Evolutionary conservation across 2,888 invertebrate species (phyloP).

Genomic region (Ditula angustiorana): DNA sequence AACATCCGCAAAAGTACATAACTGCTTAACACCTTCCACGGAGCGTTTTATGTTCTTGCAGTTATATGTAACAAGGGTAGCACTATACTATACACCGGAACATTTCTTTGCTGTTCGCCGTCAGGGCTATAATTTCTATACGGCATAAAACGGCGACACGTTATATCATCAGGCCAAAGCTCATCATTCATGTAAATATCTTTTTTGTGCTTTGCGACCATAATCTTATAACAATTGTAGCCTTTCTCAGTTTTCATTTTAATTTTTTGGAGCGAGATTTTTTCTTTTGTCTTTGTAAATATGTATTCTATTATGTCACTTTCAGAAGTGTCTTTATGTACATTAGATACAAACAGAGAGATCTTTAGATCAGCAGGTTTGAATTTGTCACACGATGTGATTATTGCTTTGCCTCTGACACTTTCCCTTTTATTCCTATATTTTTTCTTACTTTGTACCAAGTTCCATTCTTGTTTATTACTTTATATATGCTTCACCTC

Average conservation of each 20-base stretch:
- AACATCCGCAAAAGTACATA: neutral
- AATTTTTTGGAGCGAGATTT: neutral
- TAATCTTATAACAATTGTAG: constrained; percentile 1
- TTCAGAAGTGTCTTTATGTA: neutral
- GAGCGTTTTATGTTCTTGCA: neutral
- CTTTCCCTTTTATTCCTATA: too few species aligned
- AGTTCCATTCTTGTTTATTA: too few species aligned
- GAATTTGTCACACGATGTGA: too few species aligned
- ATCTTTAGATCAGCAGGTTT: neutral
- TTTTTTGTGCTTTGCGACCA: neutral
- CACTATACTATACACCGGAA: neutral
- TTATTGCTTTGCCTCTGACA: too few species aligned
- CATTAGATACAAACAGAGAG: neutral
- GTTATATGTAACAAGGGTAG: neutral
- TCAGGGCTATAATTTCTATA: neutral
- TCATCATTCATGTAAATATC: neutral
- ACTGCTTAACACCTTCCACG: neutral
- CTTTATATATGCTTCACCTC: too few species aligned
- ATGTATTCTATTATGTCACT: neutral
- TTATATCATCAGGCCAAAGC: constrained; percentile 1
- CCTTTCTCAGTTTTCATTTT: neutral
- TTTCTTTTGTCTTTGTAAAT: neutral
- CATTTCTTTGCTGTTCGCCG: neutral
- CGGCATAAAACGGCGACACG: neutral
- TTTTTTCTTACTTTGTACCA: too few species aligned